phyloP scores from a whole-genome alignment of 2,888 invertebrate genomes.

The Cryptocheilus praepositus region DNA sequence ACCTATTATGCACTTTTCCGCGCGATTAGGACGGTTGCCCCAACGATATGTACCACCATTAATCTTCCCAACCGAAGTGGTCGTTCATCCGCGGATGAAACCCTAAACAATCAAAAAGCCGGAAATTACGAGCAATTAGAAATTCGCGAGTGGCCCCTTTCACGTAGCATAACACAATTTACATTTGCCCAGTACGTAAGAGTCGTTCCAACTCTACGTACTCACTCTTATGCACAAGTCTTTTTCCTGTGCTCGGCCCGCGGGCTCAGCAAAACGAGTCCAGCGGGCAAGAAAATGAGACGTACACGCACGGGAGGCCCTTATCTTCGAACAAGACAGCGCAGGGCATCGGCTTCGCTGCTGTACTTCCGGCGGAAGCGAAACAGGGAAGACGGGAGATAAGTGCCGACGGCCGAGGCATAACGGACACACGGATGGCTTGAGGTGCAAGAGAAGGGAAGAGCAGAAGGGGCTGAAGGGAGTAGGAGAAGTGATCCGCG shows the following conservation, averaged over 20 bases:
- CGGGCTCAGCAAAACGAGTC: background rate
- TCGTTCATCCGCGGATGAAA: too few species aligned
- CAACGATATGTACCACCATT: too few species aligned
- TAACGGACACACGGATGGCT: slow-evolving; percentile 33
- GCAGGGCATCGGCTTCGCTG: background rate
- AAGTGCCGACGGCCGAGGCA: slow-evolving; percentile 35
- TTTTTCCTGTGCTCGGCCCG: slow-evolving; percentile 8
- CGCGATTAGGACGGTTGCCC: too few species aligned
- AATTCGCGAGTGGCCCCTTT: background rate
- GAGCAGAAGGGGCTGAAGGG: slow-evolving; percentile 13
- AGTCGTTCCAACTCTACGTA: too few species aligned
- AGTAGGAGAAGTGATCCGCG: slow-evolving; percentile 21
- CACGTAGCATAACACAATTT: background rate
- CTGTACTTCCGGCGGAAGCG: slow-evolving; percentile 46
- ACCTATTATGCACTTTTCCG: too few species aligned
- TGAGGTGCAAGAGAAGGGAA: slow-evolving; percentile 4
- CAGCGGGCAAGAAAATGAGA: slow-evolving; percentile 2
- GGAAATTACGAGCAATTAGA: background rate
- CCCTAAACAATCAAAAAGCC: background rate
- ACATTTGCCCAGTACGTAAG: background rate
- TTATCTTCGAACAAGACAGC: slow-evolving; percentile 1
- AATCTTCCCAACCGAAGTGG: too few species aligned
- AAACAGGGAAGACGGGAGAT: slow-evolving; percentile 30
- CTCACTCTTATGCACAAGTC: too few species aligned
- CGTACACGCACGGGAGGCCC: background rate